Evolutionary conservation across 2,113 vertebrate species (phyloP), one percentile per base, ranked within the genome.

Genomic region (Orthonyx spaldingii): DNA sequence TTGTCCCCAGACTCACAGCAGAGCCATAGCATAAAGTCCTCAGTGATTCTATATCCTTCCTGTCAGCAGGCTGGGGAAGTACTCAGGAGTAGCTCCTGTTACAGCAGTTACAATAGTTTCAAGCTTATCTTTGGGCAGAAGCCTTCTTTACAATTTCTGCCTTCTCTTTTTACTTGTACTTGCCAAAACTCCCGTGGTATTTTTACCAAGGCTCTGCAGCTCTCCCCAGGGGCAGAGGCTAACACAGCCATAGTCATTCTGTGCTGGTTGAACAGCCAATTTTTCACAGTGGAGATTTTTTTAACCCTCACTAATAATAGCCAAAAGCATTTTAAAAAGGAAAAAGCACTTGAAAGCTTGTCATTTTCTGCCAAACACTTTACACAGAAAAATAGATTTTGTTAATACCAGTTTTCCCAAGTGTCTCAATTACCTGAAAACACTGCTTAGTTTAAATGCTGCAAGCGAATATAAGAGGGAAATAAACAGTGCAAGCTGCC

Each of bases 361-460:
- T 86, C 27, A 75, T 87, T 89, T 93, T 71, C 90, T 94, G 88
- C 80, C 80, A 92, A 95, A 74, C 11, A 37, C 71, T 94, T 93
- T 75, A 78, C 16, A 59, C 24, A 59, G 96, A 84, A 94, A 96
- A 95, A 64, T 78, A 92, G 71, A 49, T 93, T 90, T 92, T 82
- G 64, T 82, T 96, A 93, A 96, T 84, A 71, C 69, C 55, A 35
- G 18, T 89, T 96, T 87, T 95, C 94, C 94, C 93, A 56, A 81
- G 83, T 78, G 94, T 82, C 69, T 90, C 94, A 93, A 95, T 96
- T 97, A 97, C 92, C 92, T 96, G 92, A 68, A 95, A 95, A 94
- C 49, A 46, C 65, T 65, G 41, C 83, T 84, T 84, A 65, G 49
- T 94, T 96, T 92, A 90, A 79, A 88, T 42, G 76, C 53, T 84